Conservation (phyloP, 2,113 vertebrate species). For the Galeopterus variegatus region DNA sequence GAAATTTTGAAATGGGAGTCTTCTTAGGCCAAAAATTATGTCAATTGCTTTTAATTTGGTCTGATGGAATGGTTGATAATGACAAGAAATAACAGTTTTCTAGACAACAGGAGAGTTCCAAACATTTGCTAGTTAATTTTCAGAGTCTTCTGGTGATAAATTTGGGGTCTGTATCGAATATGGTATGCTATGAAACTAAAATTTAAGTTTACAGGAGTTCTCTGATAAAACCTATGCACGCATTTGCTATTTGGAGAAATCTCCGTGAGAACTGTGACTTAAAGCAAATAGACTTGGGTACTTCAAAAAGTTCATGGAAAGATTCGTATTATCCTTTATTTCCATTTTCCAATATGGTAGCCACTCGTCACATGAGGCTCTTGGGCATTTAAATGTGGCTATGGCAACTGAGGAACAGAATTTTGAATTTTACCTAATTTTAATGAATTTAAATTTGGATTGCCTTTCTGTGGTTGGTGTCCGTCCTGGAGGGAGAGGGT, state of each 20-base stretch:
- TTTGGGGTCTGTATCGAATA: neutral
- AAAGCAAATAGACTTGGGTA: neutral
- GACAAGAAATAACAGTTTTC: neutral
- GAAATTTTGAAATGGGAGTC: neutral
- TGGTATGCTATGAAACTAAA: neutral
- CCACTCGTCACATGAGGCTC: neutral
- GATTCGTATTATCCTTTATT: neutral
- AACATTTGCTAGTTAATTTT: neutral
- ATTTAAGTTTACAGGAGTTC: neutral
- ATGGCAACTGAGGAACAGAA: neutral
- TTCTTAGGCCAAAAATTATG: neutral
- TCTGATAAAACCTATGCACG: neutral
- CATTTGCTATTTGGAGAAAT: neutral
- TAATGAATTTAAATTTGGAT: neutral
- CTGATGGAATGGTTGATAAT: neutral
- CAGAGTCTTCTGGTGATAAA: neutral
- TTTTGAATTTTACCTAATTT: neutral
- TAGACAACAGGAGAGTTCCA: neutral
- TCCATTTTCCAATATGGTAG: accelerated
- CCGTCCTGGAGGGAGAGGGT: neutral
- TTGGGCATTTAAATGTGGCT: neutral
- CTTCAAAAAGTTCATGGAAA: too few species aligned
- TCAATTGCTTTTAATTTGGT: neutral
- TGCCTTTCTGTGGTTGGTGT: neutral
- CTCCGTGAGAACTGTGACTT: neutral